phyloP scores from a whole-genome alignment of 2,888 invertebrate species.

The Eristalis arbustorum region DNA sequence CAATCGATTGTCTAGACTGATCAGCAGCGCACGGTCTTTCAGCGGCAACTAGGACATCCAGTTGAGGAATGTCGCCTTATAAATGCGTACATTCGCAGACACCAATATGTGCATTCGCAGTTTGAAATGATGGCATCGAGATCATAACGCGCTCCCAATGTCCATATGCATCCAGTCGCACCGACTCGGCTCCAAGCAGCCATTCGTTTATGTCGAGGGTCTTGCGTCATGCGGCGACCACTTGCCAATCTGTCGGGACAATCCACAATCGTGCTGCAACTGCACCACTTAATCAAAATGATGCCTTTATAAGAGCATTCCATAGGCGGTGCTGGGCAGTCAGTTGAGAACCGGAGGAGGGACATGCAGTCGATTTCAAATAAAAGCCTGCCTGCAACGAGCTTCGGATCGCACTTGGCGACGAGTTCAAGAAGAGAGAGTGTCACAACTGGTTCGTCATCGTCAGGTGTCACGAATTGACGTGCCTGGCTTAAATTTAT shows the following conservation, averaged over 20 bases:
- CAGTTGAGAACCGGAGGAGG: background rate
- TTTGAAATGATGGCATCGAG: conserved; percentile 38
- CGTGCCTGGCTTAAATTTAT: conserved; percentile 15
- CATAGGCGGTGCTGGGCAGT: conserved; percentile 9
- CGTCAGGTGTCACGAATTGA: conserved; percentile 9
- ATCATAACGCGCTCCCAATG: conserved; percentile 66
- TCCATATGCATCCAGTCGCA: conserved; percentile 42
- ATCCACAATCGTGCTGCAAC: conserved; percentile 14
- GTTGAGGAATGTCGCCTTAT: conserved; percentile 1
- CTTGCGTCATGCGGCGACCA: conserved; percentile 7
- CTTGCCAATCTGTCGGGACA: conserved; percentile 29
- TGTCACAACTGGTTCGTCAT: conserved; percentile 16
- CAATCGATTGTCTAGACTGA: background rate
- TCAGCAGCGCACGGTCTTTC: no score
- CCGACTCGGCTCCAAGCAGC: conserved; percentile 26
- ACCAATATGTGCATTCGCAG: conserved; percentile 44
- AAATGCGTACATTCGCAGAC: conserved; percentile 40
- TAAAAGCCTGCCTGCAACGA: background rate
- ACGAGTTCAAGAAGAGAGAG: background rate
- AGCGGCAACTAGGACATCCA: background rate
- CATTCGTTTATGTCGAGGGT: conserved; percentile 26
- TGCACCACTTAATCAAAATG: conserved; percentile 16
- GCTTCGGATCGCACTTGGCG: conserved; percentile 1
- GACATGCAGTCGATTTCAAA: background rate
- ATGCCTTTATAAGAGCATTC: conserved; percentile 22